Conservation (phyloP, 2,113 vertebrate species). For the Paralichthys olivaceus region DNA sequence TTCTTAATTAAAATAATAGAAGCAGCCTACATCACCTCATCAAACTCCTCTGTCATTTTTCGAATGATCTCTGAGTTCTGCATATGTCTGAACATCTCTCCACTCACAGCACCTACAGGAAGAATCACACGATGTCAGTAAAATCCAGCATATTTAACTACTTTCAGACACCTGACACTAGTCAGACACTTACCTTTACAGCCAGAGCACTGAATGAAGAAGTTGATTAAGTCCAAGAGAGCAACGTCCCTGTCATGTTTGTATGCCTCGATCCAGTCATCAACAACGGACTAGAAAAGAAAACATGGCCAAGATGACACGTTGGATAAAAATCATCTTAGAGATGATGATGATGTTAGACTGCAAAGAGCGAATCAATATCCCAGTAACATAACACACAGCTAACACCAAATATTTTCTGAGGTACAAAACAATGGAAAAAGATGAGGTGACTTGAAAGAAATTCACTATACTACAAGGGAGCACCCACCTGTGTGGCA, state of each 20-base stretch:
- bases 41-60: slow-evolving; percentile 99
- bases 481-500: slow-evolving; percentile 92
- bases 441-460: background rate
- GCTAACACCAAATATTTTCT: too few relatives aligned
- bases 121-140: slow-evolving; percentile 2
- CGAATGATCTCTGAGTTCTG: slow-evolving; percentile 99
- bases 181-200: slow-evolving; percentile 90
- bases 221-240: slow-evolving; percentile 97
- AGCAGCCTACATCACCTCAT: slow-evolving; percentile 85
- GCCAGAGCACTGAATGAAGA: slow-evolving; percentile 98
- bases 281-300: slow-evolving; percentile 89
- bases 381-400: too few relatives aligned
- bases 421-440: background rate
- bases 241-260: slow-evolving; percentile 93
- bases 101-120: slow-evolving; percentile 90
- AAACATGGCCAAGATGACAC: background rate
- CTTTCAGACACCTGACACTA: slow-evolving; percentile 18
- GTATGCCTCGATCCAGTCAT: slow-evolving; percentile 99
- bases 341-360: background rate
- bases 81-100: slow-evolving; percentile 98
- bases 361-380: too few relatives aligned
- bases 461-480: background rate
- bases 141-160: background rate
- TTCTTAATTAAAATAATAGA: background rate
- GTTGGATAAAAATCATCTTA: background rate